A percentile compares a stretch with the other conserved stretches of the same genome.
These are phyloP conservation scores for Drosophila jambulina DNA, from an alignment of 1,140 invertebrate species.

Conservation along the genomic window DNA sequence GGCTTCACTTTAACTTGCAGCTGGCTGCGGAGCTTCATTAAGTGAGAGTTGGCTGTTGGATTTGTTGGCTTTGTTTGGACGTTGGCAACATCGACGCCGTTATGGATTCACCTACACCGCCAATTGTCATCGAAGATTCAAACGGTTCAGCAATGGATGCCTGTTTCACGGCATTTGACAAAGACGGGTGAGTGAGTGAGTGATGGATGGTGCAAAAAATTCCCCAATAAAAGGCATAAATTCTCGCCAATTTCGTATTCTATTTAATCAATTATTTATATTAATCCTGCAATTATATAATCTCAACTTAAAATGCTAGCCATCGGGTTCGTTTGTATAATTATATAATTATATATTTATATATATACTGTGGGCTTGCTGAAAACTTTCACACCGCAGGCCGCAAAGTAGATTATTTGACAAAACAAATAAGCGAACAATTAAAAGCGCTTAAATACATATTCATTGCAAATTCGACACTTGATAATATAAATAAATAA, in stretches of 20 bases:
- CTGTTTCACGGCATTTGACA: slow-evolving; percentile 94
- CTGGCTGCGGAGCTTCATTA: slow-evolving; percentile 68
- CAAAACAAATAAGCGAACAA: slow-evolving; percentile 26
- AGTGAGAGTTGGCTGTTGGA: slow-evolving; percentile 55
- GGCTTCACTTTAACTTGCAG: slow-evolving; percentile 79
- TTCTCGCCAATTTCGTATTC: neutral
- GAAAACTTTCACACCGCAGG: slow-evolving; percentile 15
- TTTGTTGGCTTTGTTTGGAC: slow-evolving; percentile 55
- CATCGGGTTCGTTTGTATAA: slow-evolving; percentile 1
- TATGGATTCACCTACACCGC: slow-evolving; percentile 85
- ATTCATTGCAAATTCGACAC: slow-evolving; percentile 2
- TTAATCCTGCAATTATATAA: slow-evolving; percentile 32
- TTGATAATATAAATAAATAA: slow-evolving; percentile 29
- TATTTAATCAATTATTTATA: slow-evolving; percentile 8
- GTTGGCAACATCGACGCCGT: slow-evolving; percentile 72
- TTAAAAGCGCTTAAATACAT: slow-evolving; percentile 11
- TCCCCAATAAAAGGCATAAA: neutral
- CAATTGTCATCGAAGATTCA: slow-evolving; percentile 85
- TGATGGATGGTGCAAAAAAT: slow-evolving; percentile 33
- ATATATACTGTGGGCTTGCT: neutral
- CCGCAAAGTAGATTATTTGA: slow-evolving; percentile 34
- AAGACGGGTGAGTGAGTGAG: slow-evolving; percentile 89
- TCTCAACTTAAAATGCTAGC: neutral
- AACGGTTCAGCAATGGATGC: slow-evolving; percentile 91
- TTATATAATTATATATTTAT: slow-evolving; percentile 37